Percentiles rank a stretch among this genome's conserved stretches.
Evolutionary conservation across 2,888 invertebrate species (phyloP).

Genomic region (Stegana nigrithorax): DNA sequence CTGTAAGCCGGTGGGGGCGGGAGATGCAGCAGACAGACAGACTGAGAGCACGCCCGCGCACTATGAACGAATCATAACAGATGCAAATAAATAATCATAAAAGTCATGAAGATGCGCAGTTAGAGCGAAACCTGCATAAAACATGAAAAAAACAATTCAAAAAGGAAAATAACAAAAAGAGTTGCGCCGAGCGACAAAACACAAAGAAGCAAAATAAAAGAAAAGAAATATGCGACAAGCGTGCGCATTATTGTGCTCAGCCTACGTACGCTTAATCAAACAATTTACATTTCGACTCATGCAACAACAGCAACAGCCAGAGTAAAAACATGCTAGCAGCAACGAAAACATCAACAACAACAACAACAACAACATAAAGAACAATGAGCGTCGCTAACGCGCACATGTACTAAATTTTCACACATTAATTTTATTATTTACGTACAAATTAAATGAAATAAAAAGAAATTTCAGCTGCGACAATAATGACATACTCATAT

Average conservation of each 20-base stretch:
- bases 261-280: slow-evolving; percentile 4
- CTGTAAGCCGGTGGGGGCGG: not conserved
- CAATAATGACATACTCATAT: not conserved
- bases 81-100: slow-evolving; percentile 58
- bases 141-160: too few relatives aligned
- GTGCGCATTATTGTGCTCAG: slow-evolving; percentile 3
- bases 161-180: not conserved
- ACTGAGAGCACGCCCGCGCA: slow-evolving; percentile 12
- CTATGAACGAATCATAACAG: slow-evolving; percentile 42
- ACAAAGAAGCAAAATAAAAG: not conserved
- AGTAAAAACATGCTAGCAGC: slow-evolving; percentile 4
- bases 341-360: slow-evolving; percentile 15
- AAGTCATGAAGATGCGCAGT: slow-evolving; percentile 28
- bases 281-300: slow-evolving; percentile 47
- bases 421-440: slow-evolving; percentile 46
- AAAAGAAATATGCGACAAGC: not conserved
- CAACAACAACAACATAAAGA: slow-evolving; percentile 14
- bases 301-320: slow-evolving; percentile 24
- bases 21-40: slow-evolving; percentile 17
- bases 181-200: slow-evolving; percentile 4
- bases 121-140: slow-evolving; percentile 19
- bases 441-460: slow-evolving; percentile 30
- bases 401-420: slow-evolving; percentile 31
- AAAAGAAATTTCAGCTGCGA: slow-evolving; percentile 12
- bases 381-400: too few relatives aligned